Base-by-base conservation (phyloP, 1,140 invertebrate species). In the Drosophila repletoides region DNA sequence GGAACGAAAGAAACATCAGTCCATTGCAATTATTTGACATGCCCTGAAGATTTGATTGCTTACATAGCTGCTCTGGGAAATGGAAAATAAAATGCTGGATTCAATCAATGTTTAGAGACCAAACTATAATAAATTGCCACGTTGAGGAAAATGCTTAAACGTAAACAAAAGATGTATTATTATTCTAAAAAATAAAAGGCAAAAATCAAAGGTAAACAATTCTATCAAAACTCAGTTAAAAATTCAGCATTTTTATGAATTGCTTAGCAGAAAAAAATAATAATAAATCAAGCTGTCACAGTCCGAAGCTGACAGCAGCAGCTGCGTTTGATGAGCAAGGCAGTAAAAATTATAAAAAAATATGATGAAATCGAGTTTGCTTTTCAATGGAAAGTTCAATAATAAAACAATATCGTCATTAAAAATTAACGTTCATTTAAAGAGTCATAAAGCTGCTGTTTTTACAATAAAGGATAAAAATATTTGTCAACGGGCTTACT, bases 371-470 rank as follows among this genome's bases (percentile, higher is more conserved):
- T 33, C 36, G 17, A 34, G 41, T 22, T 40, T 19, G 17, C 14
- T 24, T 28, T 53, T 53, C 14, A 24, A 9, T 14, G 9, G 19
- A 26, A 72, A 65, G 55, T 67, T 76, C 68, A 70, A 76, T 76
- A 65, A 65, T 73, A 67, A 73, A 73, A 43, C 46, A 52, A 51
- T 65, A 56, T 52, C 26, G 41, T 51, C 75, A 79, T 79, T 79
- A 79, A 65, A 79, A 71, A 74, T 79, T 70, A 79, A 79, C 73
- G 65, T 70, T 79, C 61, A 79, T 79, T 79, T 79, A 79, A 79
- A 79, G 79, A 70, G 70, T 58, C 70, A 69, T 29, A 68, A 52
- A 63, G 60, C 52, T 52, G 46, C 38, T 28, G 28, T 52, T 52
- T 79, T 79, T 63, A 41, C 24, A 48, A 40, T 36, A 58, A 58